Percentiles rank a stretch among this genome's conserved stretches.
Evolutionary conservation across 2,113 vertebrate species (phyloP).

Genomic region (Petrocephalus microphthalmus): DNA sequence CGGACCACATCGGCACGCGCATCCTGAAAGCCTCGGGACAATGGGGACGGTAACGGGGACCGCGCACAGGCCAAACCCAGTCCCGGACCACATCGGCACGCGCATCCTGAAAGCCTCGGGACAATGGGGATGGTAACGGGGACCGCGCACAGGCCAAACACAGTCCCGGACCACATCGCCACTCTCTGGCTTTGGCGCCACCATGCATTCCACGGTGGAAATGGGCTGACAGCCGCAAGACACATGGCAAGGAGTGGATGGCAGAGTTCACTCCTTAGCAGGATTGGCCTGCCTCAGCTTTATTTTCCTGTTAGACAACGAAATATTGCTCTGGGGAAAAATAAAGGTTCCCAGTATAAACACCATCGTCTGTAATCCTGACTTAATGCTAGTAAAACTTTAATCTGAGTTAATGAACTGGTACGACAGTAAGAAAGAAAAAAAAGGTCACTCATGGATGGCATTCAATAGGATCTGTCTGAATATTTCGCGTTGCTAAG

Average conservation of each 20-base stretch:
- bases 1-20: no score
- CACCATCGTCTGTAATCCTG: neutral
- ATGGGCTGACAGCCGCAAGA: neutral
- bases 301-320: neutral
- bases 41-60: neutral
- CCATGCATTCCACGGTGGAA: neutral
- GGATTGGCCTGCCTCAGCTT: neutral
- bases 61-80: neutral
- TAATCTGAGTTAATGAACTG: neutral
- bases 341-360: neutral
- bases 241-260: neutral
- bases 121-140: neutral
- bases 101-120: neutral
- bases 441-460: neutral
- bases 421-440: neutral
- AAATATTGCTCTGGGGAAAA: neutral
- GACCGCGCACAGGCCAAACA: neutral
- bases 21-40: neutral
- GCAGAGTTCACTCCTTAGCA: neutral
- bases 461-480: neutral
- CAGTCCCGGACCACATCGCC: neutral
- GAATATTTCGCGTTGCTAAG: neutral
- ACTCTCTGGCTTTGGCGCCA: neutral
- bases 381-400: neutral
- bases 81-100: no score